Evolutionary conservation across 2,888 invertebrate species (phyloP), one percentile per base, ranked within the genome.

Genomic region (Drosophila eohydei): DNA sequence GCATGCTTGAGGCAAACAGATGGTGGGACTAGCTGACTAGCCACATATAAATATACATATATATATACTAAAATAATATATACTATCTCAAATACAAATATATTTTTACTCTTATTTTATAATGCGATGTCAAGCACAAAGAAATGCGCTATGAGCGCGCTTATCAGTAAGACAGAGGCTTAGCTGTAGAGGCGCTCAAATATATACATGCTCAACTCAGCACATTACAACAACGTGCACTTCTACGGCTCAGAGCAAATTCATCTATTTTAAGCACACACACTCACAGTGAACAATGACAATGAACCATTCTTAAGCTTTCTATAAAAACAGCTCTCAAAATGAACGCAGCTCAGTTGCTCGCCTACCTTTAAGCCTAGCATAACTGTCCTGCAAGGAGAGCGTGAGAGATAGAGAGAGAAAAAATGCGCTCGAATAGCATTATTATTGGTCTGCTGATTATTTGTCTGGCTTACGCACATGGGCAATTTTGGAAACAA

Each of bases 401-500:
- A 43, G 21, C 7, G 21, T 28, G 32, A 30, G 8, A 12, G 48
- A 28, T 28, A n/a, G 67, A 32, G 16, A 26, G 38, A 41, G 34
- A 43, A 40, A 34, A 44, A 56, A 85, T 88, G 88, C 41, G 44
- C 52, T 55, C 55, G 32, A 48, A 41, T 16, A 67, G 40, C 43
- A 63, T 41, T 28, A 41, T 72, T 54, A 38, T 56, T 70, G 46
- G 44, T 11, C 41, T 87, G 30, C 56, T 83, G 55, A 69, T 71
- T 40, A 36, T 63, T 9, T 67, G 79, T n/a, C 52, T 83, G 21
- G 50, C 50, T 48, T 50, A 57, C 5, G 51, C 61, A 8, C 38
- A 48, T 12, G 84, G 71, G 6, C 92, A 92, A 46, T 91, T 91
- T 68, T 91, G 91, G 91, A 87, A 63, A 34, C 52, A 51, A 3